These are phyloP conservation scores for Conus betulinus DNA, from an alignment of 1,140 invertebrate species.

Conservation along the genomic window DNA sequence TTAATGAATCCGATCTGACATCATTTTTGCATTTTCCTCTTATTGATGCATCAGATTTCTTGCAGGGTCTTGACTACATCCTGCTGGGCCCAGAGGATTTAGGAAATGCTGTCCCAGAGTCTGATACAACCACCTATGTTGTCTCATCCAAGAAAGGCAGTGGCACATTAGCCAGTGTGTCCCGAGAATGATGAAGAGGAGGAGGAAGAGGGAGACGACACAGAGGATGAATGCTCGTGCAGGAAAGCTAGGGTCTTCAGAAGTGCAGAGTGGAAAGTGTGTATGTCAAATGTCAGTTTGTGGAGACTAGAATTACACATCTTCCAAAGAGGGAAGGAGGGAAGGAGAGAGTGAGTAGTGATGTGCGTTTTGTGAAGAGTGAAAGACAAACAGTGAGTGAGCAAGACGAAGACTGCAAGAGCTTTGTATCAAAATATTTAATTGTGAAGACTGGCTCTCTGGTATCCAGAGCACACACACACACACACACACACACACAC, in stretches of 20 bases:
- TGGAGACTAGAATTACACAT: background rate
- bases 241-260: background rate
- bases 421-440: no score
- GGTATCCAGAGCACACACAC: no score
- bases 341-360: background rate
- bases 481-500: no score
- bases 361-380: no score
- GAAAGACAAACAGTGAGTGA: no score
- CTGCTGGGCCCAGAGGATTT: slow-evolving; percentile 47
- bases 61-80: slow-evolving; percentile 66
- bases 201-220: background rate
- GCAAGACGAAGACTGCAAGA: no score
- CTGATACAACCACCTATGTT: slow-evolving; percentile 14
- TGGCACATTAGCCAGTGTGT: background rate
- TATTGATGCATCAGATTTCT: background rate
- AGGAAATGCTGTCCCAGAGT: background rate
- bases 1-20: no score
- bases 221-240: slow-evolving; percentile 18
- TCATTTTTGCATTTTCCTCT: no score
- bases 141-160: background rate
- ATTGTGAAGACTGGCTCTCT: no score
- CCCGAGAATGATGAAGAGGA: slow-evolving; percentile 13
- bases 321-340: background rate
- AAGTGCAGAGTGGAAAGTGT: background rate
- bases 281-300: background rate